Conservation (phyloP, 2,113 vertebrate species). For the Dicaeum eximium region DNA sequence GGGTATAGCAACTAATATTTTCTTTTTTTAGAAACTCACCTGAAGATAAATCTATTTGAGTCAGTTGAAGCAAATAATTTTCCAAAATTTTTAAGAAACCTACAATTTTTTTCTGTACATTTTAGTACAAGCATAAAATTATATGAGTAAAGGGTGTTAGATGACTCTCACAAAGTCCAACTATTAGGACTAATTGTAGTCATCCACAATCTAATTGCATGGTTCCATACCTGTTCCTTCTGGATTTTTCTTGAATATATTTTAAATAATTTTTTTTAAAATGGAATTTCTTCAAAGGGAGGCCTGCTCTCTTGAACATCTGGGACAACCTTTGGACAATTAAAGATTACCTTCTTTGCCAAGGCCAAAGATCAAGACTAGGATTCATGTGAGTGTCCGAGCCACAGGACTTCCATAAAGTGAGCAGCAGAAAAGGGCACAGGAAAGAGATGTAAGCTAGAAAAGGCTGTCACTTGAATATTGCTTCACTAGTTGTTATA, state of each 20-base stretch:
- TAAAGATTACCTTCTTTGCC: background rate
- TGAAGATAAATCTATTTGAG: background rate
- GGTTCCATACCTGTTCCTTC: background rate
- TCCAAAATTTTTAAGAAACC: background rate
- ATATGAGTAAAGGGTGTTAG: background rate
- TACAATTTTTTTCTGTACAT: accelerated
- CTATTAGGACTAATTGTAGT: background rate
- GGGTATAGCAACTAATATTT: background rate
- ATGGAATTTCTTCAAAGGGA: background rate
- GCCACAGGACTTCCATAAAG: background rate
- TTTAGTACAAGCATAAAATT: background rate
- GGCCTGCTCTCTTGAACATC: accelerated
- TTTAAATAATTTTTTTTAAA: background rate
- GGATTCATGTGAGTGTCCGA: background rate
- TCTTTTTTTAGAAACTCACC: background rate
- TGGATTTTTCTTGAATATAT: background rate
- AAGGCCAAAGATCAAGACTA: background rate
- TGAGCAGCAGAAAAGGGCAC: background rate
- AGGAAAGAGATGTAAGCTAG: background rate
- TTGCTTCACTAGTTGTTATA: background rate
- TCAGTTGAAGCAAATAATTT: background rate
- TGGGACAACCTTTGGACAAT: background rate
- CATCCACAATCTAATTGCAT: background rate
- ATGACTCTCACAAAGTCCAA: background rate
- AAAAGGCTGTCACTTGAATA: background rate